phyloP scores from a whole-genome alignment of 2,797 vertebrate species.

The Poecile montanus region DNA sequence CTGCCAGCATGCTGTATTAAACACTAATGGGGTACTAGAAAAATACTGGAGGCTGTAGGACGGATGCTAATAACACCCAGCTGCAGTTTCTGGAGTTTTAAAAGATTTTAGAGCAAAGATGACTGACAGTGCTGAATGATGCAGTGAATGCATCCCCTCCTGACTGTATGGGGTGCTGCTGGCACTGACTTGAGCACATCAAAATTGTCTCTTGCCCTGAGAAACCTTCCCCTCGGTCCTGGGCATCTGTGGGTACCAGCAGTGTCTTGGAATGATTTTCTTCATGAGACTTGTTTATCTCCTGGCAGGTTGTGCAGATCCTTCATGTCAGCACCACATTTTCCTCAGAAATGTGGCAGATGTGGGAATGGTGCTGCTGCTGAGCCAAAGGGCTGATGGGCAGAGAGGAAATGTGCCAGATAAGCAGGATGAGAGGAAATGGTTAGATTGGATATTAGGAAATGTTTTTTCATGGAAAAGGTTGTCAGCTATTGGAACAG shows the following conservation, averaged over 20 bases:
- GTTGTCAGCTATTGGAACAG: not conserved
- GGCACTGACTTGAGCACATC: not conserved
- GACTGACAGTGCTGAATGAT: not conserved
- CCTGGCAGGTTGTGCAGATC: not conserved
- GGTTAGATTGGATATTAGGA: not conserved
- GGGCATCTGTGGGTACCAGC: not conserved
- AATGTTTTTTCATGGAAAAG: not conserved
- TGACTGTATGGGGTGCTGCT: not conserved
- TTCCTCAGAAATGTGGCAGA: not conserved
- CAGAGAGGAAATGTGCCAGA: not conserved
- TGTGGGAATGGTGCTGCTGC: not conserved
- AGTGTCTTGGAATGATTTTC: not conserved
- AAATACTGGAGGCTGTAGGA: not conserved
- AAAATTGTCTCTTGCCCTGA: not conserved
- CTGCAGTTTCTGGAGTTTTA: not conserved
- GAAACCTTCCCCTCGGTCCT: not conserved
- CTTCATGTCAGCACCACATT: not conserved
- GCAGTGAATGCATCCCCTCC: not conserved
- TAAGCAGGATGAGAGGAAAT: not conserved
- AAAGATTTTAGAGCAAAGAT: not conserved
- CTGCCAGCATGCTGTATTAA: fast-evolving
- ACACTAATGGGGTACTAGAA: not conserved
- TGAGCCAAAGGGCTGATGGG: not conserved
- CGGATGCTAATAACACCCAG: not conserved
- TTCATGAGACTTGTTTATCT: not conserved